Conservation (phyloP, 2,888 invertebrate species). For the Myopa testacea region DNA sequence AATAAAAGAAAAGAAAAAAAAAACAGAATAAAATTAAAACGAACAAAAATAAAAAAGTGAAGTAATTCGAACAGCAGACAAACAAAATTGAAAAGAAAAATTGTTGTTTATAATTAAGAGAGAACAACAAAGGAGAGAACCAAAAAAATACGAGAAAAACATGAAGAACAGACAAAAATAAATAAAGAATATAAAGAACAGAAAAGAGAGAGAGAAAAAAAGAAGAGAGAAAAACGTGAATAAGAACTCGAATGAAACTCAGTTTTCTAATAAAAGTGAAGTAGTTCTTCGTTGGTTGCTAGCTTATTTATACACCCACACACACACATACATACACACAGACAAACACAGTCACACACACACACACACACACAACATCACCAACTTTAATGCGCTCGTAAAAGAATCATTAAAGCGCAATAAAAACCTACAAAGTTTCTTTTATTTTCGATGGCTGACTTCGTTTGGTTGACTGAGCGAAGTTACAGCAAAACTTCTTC, state of each 20-base stretch:
- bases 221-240: background rate
- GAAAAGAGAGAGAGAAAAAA: background rate
- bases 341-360: background rate
- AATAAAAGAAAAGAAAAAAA: background rate
- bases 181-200: background rate
- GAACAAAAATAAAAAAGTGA: background rate
- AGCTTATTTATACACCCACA: conserved; percentile 14
- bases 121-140: background rate
- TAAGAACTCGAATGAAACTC: background rate
- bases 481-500: conserved; percentile 1
- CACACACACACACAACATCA: conserved; percentile 34
- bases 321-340: conserved; percentile 7
- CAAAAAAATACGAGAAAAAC: background rate
- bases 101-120: background rate
- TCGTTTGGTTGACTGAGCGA: background rate
- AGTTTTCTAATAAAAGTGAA: background rate
- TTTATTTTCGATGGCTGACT: background rate
- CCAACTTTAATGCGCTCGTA: conserved; percentile 45
- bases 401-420: conserved; percentile 32
- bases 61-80: background rate
- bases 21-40: background rate
- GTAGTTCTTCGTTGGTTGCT: conserved; percentile 3
- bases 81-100: background rate
- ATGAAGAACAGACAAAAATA: background rate
- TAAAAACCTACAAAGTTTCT: conserved; percentile 8